These are phyloP conservation scores for Hephaestus fuliginosus DNA, from an alignment of 2,797 vertebrate species.

Conservation along the genomic window DNA sequence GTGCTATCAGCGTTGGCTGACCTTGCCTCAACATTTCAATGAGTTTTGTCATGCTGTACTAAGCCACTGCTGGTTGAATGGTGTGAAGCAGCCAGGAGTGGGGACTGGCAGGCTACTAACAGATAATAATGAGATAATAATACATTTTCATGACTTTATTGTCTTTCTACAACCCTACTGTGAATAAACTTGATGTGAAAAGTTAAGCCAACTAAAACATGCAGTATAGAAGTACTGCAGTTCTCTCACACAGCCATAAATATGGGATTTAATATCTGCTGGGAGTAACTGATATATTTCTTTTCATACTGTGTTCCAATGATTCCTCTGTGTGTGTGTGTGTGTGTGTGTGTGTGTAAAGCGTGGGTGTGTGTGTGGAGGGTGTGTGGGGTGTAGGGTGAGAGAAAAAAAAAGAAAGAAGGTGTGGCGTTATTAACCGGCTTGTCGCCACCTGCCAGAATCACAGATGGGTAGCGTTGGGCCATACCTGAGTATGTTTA, in stretches of 20 bases:
- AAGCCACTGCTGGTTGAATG: background rate
- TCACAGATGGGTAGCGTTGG: constrained; percentile 61
- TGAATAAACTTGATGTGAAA: background rate
- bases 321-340: constrained; percentile 7
- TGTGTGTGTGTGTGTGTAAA: constrained; percentile 5
- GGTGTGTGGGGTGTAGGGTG: constrained; percentile 6
- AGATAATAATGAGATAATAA: background rate
- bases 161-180: background rate
- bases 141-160: background rate
- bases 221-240: background rate
- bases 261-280: background rate
- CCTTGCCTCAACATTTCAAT: background rate
- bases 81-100: background rate
- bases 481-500: constrained; percentile 53
- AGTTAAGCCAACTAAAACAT: background rate
- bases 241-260: background rate
- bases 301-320: background rate
- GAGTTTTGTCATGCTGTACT: background rate
- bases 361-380: background rate
- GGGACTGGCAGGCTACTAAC: background rate
- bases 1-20: background rate
- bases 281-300: constrained; percentile 10
- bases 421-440: constrained; percentile 71
- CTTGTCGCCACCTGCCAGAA: constrained; percentile 80
- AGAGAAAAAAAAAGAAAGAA: constrained; percentile 43